Percentiles rank a stretch among this genome's conserved stretches.
Conservation (phyloP, 2,113 vertebrate species). For the Danio rerio region DNA sequence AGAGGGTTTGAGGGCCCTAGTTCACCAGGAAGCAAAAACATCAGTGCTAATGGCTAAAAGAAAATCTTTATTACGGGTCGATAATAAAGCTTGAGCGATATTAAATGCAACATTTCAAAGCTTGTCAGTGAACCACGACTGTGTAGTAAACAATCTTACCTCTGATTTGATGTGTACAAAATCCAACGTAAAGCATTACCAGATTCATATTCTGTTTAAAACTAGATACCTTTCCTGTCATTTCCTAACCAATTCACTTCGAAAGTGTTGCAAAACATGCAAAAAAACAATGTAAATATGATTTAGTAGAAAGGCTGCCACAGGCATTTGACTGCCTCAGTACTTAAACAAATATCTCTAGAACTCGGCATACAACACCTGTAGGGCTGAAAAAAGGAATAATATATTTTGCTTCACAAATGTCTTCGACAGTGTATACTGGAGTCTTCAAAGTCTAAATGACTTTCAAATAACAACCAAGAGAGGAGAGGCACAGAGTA, state of each 20-base stretch:
- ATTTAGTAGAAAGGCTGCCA: neutral
- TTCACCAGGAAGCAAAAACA: too few species aligned
- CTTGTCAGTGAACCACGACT: too few species aligned
- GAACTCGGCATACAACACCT: neutral
- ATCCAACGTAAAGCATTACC: neutral
- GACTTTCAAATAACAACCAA: neutral
- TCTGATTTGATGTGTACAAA: neutral
- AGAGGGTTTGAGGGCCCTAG: too few species aligned
- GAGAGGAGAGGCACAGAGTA: neutral
- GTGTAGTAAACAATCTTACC: too few species aligned
- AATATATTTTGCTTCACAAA: slow-evolving; percentile 43
- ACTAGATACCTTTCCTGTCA: neutral
- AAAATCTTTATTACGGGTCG: too few species aligned
- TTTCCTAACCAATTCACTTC: neutral
- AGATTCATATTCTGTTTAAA: neutral
- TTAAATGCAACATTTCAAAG: too few species aligned
- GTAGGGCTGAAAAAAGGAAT: neutral
- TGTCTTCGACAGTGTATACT: neutral
- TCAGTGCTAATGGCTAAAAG: too few species aligned
- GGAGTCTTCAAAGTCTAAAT: neutral
- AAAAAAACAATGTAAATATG: neutral
- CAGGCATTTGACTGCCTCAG: neutral
- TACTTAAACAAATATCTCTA: neutral
- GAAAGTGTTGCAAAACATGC: neutral
- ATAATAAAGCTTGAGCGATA: too few species aligned